A percentile compares a stretch with the other conserved stretches of the same genome.
phyloP scores from a whole-genome alignment of 2,888 invertebrate species.

The Cordilura impudica region DNA sequence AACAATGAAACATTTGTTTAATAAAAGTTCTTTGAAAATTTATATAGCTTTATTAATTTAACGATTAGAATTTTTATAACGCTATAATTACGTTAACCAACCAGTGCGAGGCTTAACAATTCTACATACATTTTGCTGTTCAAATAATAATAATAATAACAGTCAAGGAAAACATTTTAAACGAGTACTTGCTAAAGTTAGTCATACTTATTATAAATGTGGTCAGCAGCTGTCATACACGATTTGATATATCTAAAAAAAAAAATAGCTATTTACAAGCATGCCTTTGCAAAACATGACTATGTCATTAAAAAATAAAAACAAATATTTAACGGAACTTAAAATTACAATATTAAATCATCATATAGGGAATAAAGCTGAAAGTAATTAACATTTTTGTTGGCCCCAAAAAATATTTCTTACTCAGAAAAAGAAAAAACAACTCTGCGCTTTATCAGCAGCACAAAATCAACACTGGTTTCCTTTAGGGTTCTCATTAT shows the following conservation, averaged over 20 bases:
- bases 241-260: neutral
- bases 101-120: no score
- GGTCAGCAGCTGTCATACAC: neutral
- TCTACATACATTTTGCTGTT: no score
- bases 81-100: no score
- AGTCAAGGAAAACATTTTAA: neutral
- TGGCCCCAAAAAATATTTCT: neutral
- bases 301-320: slow-evolving; percentile 35
- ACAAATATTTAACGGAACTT: slow-evolving; percentile 35
- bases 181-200: neutral
- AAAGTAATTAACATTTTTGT: neutral
- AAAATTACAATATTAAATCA: slow-evolving; percentile 28
- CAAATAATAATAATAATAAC: neutral
- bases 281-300: neutral
- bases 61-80: no score
- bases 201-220: slow-evolving; percentile 2
- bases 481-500: neutral
- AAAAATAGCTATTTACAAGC: neutral
- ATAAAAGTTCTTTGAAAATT: no score
- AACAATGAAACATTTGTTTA: no score
- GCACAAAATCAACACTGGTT: neutral
- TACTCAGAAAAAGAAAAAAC: neutral
- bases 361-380: neutral
- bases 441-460: neutral
- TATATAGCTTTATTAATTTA: no score